These are phyloP conservation scores for Malurus elegans DNA, from an alignment of 2,113 vertebrate species.

Conservation along the genomic window DNA sequence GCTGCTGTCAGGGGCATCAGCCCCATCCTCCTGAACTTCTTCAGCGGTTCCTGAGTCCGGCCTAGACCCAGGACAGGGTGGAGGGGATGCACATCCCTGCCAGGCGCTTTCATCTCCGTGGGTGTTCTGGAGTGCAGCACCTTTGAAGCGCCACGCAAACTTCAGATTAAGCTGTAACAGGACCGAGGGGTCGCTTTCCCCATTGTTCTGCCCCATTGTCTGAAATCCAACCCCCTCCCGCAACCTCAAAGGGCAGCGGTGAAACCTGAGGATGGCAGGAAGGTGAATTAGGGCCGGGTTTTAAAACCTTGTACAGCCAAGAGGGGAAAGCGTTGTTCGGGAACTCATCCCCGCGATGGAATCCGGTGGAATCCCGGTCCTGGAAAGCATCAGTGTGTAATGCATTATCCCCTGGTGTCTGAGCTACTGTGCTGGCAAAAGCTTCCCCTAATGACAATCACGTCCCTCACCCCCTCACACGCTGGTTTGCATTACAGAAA, in stretches of 20 bases:
- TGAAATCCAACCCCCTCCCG: background rate
- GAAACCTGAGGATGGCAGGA: background rate
- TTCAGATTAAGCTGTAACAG: background rate
- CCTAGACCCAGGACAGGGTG: no score
- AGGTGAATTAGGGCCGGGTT: background rate
- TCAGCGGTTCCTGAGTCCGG: background rate
- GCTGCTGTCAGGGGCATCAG: background rate
- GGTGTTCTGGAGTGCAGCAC: background rate
- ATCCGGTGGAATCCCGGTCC: background rate
- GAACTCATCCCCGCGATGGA: background rate
- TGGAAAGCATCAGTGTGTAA: conserved; percentile 38
- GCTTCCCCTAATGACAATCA: conserved; percentile 37
- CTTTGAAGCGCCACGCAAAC: background rate
- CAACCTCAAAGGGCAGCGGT: background rate
- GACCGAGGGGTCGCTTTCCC: background rate
- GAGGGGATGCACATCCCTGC: background rate
- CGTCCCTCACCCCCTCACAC: background rate
- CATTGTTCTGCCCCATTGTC: background rate
- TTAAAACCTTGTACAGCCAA: background rate
- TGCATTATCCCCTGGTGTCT: conserved; percentile 36
- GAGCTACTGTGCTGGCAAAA: conserved; percentile 63
- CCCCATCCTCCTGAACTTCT: background rate
- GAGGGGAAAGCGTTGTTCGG: background rate
- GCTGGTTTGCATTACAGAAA: conserved; percentile 57
- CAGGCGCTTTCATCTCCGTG: background rate